These are phyloP conservation scores for Tychaedon coryphoeus DNA, from an alignment of 2,113 vertebrate genomes.

Conservation along the genomic window DNA sequence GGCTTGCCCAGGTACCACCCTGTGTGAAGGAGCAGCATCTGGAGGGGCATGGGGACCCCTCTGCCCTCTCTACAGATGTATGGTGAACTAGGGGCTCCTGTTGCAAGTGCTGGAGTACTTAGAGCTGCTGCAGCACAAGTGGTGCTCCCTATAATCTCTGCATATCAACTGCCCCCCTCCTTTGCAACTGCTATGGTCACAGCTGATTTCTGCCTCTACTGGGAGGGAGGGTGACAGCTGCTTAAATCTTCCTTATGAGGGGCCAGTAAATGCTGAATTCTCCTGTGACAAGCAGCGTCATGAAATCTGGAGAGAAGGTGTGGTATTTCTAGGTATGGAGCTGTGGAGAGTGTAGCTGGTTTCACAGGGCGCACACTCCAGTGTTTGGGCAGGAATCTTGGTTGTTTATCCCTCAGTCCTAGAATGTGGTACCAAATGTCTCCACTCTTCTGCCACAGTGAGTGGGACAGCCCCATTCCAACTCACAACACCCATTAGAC, in stretches of 20 bases:
- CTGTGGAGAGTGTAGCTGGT: not conserved
- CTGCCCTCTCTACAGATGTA: not conserved
- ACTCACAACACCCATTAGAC: not conserved
- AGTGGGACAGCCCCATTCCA: not conserved
- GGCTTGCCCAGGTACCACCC: slow-evolving; percentile 87
- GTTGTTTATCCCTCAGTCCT: not conserved
- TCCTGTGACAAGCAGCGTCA: not conserved
- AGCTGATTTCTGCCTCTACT: not conserved
- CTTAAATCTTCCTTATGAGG: not conserved
- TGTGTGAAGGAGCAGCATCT: not conserved
- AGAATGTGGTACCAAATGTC: not conserved
- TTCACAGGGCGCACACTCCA: not conserved
- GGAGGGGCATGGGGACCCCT: not conserved
- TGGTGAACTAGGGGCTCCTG: not conserved
- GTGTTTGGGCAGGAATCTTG: not conserved
- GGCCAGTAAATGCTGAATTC: not conserved
- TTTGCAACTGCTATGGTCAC: not conserved
- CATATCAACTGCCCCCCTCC: not conserved
- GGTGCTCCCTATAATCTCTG: not conserved
- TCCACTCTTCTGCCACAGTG: not conserved
- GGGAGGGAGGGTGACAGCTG: not conserved
- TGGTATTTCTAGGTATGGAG: not conserved
- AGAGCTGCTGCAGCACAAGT: not conserved
- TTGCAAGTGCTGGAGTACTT: not conserved
- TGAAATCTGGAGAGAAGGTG: not conserved